A percentile compares a stretch with the other conserved stretches of the same genome.
phyloP scores from a whole-genome alignment of 2,888 invertebrate genomes.

The Ceriagrion tenellum region DNA sequence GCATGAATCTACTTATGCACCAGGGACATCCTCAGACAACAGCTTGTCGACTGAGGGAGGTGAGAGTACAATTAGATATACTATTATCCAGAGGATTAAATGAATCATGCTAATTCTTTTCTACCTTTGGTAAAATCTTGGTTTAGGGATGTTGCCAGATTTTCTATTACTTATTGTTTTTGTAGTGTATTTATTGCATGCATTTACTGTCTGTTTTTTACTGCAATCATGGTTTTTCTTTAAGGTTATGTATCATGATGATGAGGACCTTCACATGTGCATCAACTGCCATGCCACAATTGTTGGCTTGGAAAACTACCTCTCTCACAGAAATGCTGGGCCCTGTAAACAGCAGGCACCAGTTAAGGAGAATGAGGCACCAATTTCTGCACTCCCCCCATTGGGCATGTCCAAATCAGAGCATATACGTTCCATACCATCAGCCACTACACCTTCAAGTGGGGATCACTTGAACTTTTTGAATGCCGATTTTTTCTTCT shows the following conservation, averaged over 20 bases:
- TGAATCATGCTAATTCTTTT: too few species aligned
- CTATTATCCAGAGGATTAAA: too few species aligned
- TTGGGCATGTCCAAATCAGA: constrained; percentile 51
- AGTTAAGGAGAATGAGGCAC: constrained; percentile 38
- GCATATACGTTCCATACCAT: constrained; percentile 9
- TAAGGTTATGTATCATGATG: constrained; percentile 59
- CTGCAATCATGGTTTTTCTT: not conserved
- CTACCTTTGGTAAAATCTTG: too few species aligned
- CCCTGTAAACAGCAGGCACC: constrained; percentile 35
- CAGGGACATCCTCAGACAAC: too few species aligned
- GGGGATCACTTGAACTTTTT: constrained; percentile 51
- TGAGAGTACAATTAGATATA: too few species aligned
- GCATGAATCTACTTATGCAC: too few species aligned
- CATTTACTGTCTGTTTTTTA: too few species aligned
- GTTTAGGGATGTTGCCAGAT: too few species aligned
- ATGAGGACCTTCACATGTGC: constrained; percentile 61
- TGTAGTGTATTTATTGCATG: too few species aligned
- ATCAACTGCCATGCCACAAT: constrained; percentile 43
- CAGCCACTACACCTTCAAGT: not conserved
- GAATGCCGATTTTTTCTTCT: constrained; percentile 62
- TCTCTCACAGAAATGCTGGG: constrained; percentile 53
- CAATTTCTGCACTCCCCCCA: constrained; percentile 35
- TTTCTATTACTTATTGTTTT: too few species aligned
- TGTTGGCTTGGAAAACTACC: constrained; percentile 43
- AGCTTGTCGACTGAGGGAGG: too few species aligned